Evolutionary conservation across 2,113 vertebrate genomes (phyloP).

Genomic region (Coregonus clupeaformis): DNA sequence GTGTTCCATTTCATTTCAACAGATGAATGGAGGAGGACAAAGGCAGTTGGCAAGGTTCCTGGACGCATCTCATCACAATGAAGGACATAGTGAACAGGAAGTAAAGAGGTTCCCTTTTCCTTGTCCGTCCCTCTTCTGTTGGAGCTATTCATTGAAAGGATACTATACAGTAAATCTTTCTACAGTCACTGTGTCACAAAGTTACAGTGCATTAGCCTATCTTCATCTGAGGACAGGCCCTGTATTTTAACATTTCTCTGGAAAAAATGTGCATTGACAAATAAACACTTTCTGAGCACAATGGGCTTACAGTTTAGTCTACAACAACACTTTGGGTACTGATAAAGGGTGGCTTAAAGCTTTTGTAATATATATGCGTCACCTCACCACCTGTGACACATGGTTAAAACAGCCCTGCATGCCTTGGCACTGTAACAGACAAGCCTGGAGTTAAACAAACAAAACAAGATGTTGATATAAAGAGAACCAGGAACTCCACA

Average conservation of each 20-base stretch:
- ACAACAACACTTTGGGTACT: too few species aligned
- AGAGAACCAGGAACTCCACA: slow-evolving; percentile 23
- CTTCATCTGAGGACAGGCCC: too few species aligned
- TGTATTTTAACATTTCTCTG: too few species aligned
- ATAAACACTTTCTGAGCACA: too few species aligned
- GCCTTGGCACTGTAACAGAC: neutral
- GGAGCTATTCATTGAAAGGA: neutral
- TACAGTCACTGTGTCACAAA: neutral
- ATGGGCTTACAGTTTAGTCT: too few species aligned
- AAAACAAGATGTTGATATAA: slow-evolving; percentile 27
- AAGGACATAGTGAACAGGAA: neutral
- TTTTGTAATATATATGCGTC: slow-evolving; percentile 16
- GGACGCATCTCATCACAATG: neutral
- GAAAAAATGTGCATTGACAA: too few species aligned
- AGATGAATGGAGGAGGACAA: neutral
- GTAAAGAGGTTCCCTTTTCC: neutral
- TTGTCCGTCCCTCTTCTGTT: neutral
- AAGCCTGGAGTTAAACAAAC: slow-evolving; percentile 21
- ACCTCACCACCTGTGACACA: slow-evolving; percentile 4
- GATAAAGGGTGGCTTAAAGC: neutral
- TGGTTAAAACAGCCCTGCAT: neutral
- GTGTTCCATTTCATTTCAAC: neutral
- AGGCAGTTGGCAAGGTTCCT: slow-evolving; percentile 11
- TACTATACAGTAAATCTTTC: neutral
- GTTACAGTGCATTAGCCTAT: too few species aligned